Evolutionary conservation across 2,888 invertebrate genomes (phyloP).

Genomic region (Athrips mouffetella): DNA sequence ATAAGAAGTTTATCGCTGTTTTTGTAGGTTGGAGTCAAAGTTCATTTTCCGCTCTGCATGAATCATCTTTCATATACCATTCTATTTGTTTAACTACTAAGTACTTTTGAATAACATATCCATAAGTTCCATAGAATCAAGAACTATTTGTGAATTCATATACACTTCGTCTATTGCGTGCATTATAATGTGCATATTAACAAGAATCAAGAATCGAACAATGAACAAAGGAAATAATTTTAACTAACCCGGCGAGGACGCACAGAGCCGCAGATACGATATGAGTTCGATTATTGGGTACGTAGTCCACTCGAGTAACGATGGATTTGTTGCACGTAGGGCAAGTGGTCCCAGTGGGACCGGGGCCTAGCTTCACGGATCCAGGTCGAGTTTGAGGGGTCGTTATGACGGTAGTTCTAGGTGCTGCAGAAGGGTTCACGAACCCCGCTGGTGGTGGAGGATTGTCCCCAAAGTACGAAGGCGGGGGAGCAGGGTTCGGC

Average conservation of each 20-base stretch:
- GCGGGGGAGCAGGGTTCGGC: slow-evolving; percentile 61
- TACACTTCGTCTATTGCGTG: background rate
- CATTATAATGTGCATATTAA: background rate
- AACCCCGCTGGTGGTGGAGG: slow-evolving; percentile 59
- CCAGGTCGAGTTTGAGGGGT: slow-evolving; percentile 29
- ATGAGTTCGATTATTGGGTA: slow-evolving; percentile 68
- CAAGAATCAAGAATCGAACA: background rate
- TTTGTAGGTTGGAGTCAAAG: slow-evolving; percentile 3
- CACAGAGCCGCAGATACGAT: slow-evolving; percentile 68
- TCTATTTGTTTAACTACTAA: too few species aligned
- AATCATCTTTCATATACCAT: background rate
- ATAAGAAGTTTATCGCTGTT: background rate
- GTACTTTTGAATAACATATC: too few species aligned
- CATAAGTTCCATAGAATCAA: too few species aligned
- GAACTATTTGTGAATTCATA: background rate
- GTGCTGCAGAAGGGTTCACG: slow-evolving; percentile 42
- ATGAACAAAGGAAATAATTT: slow-evolving; percentile 6
- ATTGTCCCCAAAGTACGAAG: slow-evolving; percentile 64
- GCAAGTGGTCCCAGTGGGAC: slow-evolving; percentile 62
- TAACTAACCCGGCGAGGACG: slow-evolving; percentile 64
- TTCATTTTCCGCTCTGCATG: background rate
- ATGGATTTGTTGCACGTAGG: slow-evolving; percentile 60
- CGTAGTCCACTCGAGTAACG: slow-evolving; percentile 63
- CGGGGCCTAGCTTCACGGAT: slow-evolving; percentile 56
- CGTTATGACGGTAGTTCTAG: slow-evolving; percentile 60